Base-by-base conservation (phyloP, 1,140 invertebrate genomes). In the Cephus cinctus region DNA sequence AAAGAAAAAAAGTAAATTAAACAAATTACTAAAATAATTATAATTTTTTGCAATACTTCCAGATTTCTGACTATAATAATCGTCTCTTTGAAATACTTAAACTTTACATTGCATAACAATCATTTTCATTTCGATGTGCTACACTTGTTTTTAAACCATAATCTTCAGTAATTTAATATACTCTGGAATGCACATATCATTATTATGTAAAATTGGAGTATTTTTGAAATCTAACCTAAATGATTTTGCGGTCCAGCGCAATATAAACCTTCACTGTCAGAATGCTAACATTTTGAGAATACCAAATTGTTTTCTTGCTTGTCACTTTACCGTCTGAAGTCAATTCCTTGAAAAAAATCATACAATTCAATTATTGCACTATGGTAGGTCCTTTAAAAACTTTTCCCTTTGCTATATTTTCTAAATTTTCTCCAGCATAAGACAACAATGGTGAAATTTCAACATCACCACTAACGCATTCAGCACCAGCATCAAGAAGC, bases 381-480 rank as follows among this genome's bases (percentile, higher is more conserved):
- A 81, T 73, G 40, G 85, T 69, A 21, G 87, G 88, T n/a, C 84
- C 82, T n/a, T 76, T 75, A 47, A 90, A 88, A 6, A 78, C 80
- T 67, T 87, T 85, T 19, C 83, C 83, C 46, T 79, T 75, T 0
- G 88, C 87, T 11, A 86, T 61, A 2, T 80, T 66, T 36, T 78
- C 76, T 25, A 96, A 78, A 63, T 87, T 86, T 77, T 96, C 96
- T 4, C 96, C 96, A 36, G 84, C 85, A 62, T 97, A 98, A 0
- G 93, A 94, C 0, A 96, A 73, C 0, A 96, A 71, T 8, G 96
- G 94, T 19, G 94, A 96, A 50, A 98, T 89, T 79, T 98, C 96
- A 32, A 92, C 80, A 34, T 86, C 78, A 20, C 84, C 81, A 16
- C 81, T 78, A 22, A 88, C 78, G 8, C 77, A 83, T 43, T 65